These are phyloP conservation scores for Cordilura impudica DNA, from an alignment of 2,888 invertebrate species.

Conservation along the genomic window DNA sequence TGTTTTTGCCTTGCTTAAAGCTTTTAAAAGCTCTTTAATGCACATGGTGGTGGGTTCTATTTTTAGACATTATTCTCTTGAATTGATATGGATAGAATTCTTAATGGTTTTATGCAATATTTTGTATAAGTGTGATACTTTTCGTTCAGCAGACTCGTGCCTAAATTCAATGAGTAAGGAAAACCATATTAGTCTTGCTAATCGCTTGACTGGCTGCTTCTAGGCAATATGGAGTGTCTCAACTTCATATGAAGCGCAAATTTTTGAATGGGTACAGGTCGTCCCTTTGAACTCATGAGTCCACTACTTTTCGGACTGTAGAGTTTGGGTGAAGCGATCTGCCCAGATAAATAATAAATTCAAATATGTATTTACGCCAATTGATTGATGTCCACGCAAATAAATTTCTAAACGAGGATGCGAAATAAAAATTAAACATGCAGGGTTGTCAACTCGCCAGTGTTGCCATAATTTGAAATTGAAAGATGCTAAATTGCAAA, in stretches of 20 bases:
- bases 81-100: slow-evolving; percentile 38
- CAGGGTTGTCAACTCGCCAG: no score
- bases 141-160: slow-evolving; percentile 65
- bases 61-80: not conserved
- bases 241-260: slow-evolving; percentile 70
- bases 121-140: slow-evolving; percentile 1
- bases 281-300: slow-evolving; percentile 69
- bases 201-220: slow-evolving; percentile 74
- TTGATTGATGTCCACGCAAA: no score
- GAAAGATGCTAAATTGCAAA: no score
- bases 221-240: slow-evolving; percentile 66
- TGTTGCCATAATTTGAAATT: no score
- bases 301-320: slow-evolving; percentile 72
- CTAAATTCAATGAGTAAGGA: slow-evolving; percentile 76
- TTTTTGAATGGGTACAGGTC: slow-evolving; percentile 76
- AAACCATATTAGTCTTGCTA: slow-evolving; percentile 73
- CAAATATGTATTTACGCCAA: no score
- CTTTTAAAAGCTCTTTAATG: slow-evolving; percentile 7
- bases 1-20: no score
- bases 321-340: slow-evolving; percentile 75
- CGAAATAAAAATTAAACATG: no score
- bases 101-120: slow-evolving; percentile 32
- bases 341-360: slow-evolving; percentile 64
- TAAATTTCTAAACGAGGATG: no score
- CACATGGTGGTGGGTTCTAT: not conserved